Evolutionary conservation across 1,140 invertebrate genomes (phyloP), one percentile per base, ranked within the genome.

Genomic region (Cecropterus lyciades): DNA sequence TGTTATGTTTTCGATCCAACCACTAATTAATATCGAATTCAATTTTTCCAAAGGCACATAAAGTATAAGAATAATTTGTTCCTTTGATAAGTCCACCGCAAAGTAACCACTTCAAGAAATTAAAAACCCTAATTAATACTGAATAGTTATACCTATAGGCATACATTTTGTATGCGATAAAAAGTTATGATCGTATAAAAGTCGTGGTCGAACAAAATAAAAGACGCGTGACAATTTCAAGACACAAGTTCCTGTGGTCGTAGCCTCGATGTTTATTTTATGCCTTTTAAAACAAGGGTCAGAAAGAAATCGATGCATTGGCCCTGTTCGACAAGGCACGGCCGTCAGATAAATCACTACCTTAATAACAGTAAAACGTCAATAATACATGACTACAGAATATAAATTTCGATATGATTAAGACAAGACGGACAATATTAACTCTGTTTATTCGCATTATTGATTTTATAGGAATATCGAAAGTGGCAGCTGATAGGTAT

Each of bases 311-410:
- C 73, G 77, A 83, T 82, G 85, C 84, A 80, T 82, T 83, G 80
- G 80, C 74, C 64, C 75, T 79, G 77, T 73, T 77, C 71, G 71
- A 81, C 79, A 77, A 79, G 79, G 79, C 65, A 59, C 62, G 66
- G 63, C 72, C 80, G 81, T 82, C 77, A 82, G 67, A 90, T 90
- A 90, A 90, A 90, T 86, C 84, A 87, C 77, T 70, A 75, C 72
- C 67, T 78, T 77, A 80, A 82, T 85, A 84, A 85, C 85, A 88
- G 60, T 78, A 78, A 80, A 80, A 72, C 66, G 67, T 70, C 57
- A 59, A 59, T 73, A 70, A 77, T 72, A 56, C 67, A 67, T 60
- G 60, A 37, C 69, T 74, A 51, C 65, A 46, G 46, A 48, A 37
- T 70, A 75, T 79, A 73, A 71, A 77, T 78, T 79, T 73, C 45